Base-by-base conservation (phyloP, 2,113 vertebrate genomes). In the Paramormyrops kingsleyae region DNA sequence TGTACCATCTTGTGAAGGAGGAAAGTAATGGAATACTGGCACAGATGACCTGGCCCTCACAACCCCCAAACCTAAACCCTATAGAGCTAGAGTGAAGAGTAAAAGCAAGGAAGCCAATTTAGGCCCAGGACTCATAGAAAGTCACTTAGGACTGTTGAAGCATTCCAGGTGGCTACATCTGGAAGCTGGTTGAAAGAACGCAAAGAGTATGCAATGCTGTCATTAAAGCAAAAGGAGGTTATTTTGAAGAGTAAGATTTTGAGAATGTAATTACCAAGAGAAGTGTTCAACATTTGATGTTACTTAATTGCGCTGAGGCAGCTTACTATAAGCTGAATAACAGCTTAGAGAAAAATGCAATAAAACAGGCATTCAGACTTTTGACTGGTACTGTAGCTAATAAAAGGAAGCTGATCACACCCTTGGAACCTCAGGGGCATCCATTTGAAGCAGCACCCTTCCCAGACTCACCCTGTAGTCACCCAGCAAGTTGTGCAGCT, bases 401-500 rank as follows among this genome's bases (percentile, higher is more conserved):
- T 31, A 35, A 77, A 77, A 15, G 31, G 15, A 77, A 80, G 15
- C 17, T 42, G 31, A 80, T 80, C 17, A 80, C 74, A 80, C 74
- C 31, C 35, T 21, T 80, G 13, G 31, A 35, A 80, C 42, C 13
- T 17, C 35, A 42, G 5, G 13, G 74, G 74, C 35, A 35, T 80
- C 74, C 35, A n/a, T 42, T 8, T 70, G 35, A 66, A 66, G 39
- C 21, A 5, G 47, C 19, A 52, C 49, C 83, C 4, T 42, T 42
- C 35, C 31, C 59, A 49, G 27, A 89, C 91, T 92, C 93, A 99
- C 99, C 96, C 95, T 95, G 95, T 98, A 98, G 90, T 99, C 97
- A 92, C 98, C 98, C 66, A 99, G 95, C 91, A 98, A 95, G 87
- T 90, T 97, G 5, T 97, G 97, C 90, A 99, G 93, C 91, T 98